Conservation (phyloP, 2,113 vertebrate genomes). For the Gallinago jamesoni region DNA sequence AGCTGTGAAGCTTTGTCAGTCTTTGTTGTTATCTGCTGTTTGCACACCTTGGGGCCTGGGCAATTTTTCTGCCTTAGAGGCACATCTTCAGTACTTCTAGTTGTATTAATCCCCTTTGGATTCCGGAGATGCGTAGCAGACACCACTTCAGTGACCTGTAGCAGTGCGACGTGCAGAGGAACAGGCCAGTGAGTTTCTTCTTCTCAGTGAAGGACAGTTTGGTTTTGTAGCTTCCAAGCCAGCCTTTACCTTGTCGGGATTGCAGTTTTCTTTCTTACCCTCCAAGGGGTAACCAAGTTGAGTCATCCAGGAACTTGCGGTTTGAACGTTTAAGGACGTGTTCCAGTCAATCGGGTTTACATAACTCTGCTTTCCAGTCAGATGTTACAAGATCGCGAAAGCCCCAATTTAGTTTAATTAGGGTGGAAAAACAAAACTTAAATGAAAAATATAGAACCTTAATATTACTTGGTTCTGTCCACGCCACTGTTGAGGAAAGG, state of each 20-base stretch:
- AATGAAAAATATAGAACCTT: not conserved
- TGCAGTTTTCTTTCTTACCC: not conserved
- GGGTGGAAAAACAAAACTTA: not conserved
- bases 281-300: not conserved
- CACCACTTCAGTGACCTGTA: not conserved
- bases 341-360: not conserved
- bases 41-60: not conserved
- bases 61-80: not conserved
- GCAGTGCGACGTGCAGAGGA: not conserved
- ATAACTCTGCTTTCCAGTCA: not conserved
- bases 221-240: not conserved
- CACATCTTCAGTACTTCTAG: not conserved
- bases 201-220: not conserved
- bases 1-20: not conserved
- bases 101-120: not conserved
- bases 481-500: not conserved
- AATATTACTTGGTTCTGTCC: not conserved
- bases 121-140: not conserved
- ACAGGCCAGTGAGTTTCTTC: not conserved
- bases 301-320: not conserved
- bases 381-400: not conserved
- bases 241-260: not conserved
- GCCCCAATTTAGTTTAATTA: not conserved
- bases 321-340: not conserved
- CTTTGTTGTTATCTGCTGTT: not conserved